Evolutionary conservation across 2,113 vertebrate species (phyloP), one percentile per base, ranked within the genome.

Genomic region (Nycticebus coucang): DNA sequence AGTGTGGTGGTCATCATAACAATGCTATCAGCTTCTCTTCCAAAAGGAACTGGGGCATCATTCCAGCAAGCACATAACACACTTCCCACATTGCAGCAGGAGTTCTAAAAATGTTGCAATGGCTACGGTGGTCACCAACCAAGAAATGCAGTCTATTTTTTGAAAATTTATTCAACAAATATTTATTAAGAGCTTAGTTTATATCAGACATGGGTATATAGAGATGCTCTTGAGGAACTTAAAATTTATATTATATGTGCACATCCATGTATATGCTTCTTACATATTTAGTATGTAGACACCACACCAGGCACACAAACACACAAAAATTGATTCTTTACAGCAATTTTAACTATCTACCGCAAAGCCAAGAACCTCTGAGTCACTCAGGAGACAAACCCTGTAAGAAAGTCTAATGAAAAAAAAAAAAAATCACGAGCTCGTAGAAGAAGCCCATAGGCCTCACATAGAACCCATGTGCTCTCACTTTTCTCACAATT

Each of bases 161-260:
- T 96, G 81, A 14, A 30, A 59, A 87, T 80, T 75, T 59, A 90
- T 64, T 75, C 41, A 89, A 85, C 3, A 35, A 50, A 77, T 19
- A 72, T 66, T 85, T 93, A 62, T 62, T 68, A 21, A 87, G 55
- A 78, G 26, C 55, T 95, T 95, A 78, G 59, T 75, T 92, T 87
- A 79, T 75, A 79, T 15, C 80, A 93, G 30, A 87, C 26, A 59
- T 4, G 79, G 19, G 41, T 71, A 57, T 57, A 59, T 26, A 93
- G 71, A 88, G 14, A 93, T 72, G 55, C 66, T 77, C 62, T 72
- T 69, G 41, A 59, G 19, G n/a, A 81, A 79, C 24, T 57, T 87
- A 80, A 93, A 86, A 91, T 75, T n/a, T 28, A 78, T 78, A 37
- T 57, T 71, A n/a, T 57, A 87, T 37, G 1, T 79, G 50, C 53